These are phyloP conservation scores for Lampris megalopsis DNA, from an alignment of 2,113 vertebrate species.

Conservation along the genomic window DNA sequence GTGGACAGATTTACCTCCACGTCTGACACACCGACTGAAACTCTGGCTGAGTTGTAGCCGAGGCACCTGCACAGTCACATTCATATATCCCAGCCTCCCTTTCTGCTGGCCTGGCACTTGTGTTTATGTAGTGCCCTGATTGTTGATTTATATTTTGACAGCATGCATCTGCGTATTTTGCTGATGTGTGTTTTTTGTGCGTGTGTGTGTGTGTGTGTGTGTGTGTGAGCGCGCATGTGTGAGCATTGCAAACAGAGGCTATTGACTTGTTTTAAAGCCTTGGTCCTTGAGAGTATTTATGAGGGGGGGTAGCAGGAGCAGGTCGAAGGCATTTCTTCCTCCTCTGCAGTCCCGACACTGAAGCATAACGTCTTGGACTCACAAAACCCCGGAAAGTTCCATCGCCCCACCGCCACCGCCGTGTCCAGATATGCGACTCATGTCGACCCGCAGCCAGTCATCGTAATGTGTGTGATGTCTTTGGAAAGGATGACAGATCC, in stretches of 20 bases:
- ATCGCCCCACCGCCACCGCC: constrained; percentile 29
- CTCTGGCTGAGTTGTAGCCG: too few species aligned
- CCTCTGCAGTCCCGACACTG: constrained; percentile 38
- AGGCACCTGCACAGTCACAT: constrained; percentile 37
- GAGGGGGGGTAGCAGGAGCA: constrained; percentile 68
- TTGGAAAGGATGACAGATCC: constrained; percentile 57
- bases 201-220: constrained; percentile 41
- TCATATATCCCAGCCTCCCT: constrained; percentile 67
- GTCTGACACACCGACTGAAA: too few species aligned
- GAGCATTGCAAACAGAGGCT: constrained; percentile 65
- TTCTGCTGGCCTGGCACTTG: constrained; percentile 82
- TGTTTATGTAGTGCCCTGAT: constrained; percentile 79
- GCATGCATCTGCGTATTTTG: constrained; percentile 82
- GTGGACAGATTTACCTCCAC: constrained; percentile 60
- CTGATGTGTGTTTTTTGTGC: constrained; percentile 74
- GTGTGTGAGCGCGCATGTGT: constrained; percentile 23
- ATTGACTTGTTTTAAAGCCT: constrained; percentile 78
- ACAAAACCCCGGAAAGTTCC: constrained; percentile 43
- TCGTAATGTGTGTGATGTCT: constrained; percentile 15
- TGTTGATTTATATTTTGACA: constrained; percentile 85
- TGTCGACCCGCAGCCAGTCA: too few species aligned
- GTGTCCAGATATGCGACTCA: constrained; percentile 5
- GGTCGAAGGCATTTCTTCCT: constrained; percentile 67
- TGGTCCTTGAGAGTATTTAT: constrained; percentile 82
- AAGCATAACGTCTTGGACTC: constrained; percentile 67